Evolutionary conservation across 2,888 invertebrate genomes (phyloP).

Genomic region (Dorcus hopei): DNA sequence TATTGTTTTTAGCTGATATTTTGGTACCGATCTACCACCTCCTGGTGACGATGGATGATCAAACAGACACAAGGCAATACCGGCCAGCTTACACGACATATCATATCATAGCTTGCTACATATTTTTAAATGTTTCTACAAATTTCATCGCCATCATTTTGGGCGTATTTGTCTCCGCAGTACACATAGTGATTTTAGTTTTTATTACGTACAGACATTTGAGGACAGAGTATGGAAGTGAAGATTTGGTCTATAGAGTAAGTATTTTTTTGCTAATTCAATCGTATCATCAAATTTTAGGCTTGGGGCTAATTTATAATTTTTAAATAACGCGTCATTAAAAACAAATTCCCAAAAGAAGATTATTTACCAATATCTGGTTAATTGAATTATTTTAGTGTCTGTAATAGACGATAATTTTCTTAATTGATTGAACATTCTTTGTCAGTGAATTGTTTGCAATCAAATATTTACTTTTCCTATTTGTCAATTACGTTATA

Average conservation of each 20-base stretch:
- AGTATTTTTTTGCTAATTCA: neutral
- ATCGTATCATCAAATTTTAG: too few relatives aligned
- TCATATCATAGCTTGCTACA: constrained; percentile 74
- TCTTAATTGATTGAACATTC: too few relatives aligned
- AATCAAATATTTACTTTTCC: too few relatives aligned
- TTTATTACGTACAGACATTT: constrained; percentile 52
- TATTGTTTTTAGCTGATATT: constrained; percentile 58
- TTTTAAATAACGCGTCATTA: too few relatives aligned
- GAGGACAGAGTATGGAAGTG: too few relatives aligned
- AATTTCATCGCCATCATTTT: constrained; percentile 68
- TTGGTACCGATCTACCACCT: constrained; percentile 63
- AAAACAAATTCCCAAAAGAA: too few relatives aligned
- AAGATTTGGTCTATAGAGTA: neutral
- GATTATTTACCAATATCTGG: too few relatives aligned
- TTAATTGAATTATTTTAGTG: too few relatives aligned
- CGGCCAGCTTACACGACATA: constrained; percentile 71
- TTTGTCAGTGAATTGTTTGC: too few relatives aligned
- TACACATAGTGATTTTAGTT: constrained; percentile 61
- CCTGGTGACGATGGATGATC: constrained; percentile 46
- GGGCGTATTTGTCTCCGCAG: constrained; percentile 64
- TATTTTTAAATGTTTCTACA: constrained; percentile 78
- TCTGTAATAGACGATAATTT: too few relatives aligned
- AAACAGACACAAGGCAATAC: constrained; percentile 31
- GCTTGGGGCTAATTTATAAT: too few relatives aligned
- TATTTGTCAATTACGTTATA: too few relatives aligned